These are phyloP conservation scores for Lutraria lutraria DNA, from an alignment of 2,888 invertebrate species.

Conservation along the genomic window DNA sequence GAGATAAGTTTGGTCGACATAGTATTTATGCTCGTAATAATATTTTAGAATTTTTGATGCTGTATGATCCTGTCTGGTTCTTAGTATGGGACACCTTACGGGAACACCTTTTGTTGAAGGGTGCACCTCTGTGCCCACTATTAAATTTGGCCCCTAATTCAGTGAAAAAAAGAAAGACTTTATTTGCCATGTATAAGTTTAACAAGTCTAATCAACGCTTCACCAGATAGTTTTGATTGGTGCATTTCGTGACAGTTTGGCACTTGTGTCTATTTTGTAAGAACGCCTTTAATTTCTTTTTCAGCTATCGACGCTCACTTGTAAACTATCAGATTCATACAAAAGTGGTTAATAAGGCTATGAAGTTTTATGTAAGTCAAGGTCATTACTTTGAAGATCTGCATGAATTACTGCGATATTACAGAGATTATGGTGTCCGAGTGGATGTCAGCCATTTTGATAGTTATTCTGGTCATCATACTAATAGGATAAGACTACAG, in stretches of 20 bases:
- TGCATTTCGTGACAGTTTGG: background rate
- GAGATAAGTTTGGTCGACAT: too few relatives aligned
- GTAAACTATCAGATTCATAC: slow-evolving; percentile 52
- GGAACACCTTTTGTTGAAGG: too few relatives aligned
- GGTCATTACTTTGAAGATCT: slow-evolving; percentile 46
- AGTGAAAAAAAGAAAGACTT: background rate
- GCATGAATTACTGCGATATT: slow-evolving; percentile 42
- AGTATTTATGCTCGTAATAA: too few relatives aligned
- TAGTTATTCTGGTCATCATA: background rate
- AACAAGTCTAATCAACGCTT: background rate
- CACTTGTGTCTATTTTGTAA: background rate
- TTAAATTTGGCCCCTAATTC: background rate
- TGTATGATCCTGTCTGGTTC: too few relatives aligned
- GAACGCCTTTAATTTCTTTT: background rate
- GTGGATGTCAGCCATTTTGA: background rate
- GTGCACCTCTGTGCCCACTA: background rate
- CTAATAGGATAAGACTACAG: slow-evolving; percentile 15
- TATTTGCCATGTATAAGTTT: background rate
- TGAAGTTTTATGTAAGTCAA: slow-evolving; percentile 47
- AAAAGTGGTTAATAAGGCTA: slow-evolving; percentile 38
- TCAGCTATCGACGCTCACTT: slow-evolving; percentile 41
- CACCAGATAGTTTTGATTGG: too few relatives aligned
- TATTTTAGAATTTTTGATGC: too few relatives aligned
- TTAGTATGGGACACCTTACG: too few relatives aligned
- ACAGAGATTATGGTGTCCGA: slow-evolving; percentile 41